Conservation (phyloP, 2,888 invertebrate genomes). For the Idaea dimidiata region DNA sequence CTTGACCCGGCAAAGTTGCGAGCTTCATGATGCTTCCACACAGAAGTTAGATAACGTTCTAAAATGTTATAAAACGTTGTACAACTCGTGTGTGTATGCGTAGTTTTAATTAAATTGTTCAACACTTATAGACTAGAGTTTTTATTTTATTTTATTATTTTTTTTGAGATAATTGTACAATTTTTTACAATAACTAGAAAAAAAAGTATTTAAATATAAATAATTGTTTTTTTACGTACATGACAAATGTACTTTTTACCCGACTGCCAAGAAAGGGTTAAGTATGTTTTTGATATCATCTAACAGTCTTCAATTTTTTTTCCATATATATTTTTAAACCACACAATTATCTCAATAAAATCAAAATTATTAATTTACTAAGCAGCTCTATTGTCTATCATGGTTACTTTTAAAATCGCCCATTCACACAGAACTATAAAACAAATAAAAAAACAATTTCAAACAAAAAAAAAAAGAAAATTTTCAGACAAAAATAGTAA, state of each 20-base stretch:
- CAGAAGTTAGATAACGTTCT: constrained; percentile 6
- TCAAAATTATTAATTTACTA: background rate
- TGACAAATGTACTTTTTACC: too few relatives aligned
- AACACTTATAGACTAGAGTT: constrained; percentile 40
- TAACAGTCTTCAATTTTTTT: too few relatives aligned
- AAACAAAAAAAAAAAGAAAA: too few relatives aligned
- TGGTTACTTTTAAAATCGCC: background rate
- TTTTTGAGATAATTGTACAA: constrained; percentile 23
- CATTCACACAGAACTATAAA: background rate
- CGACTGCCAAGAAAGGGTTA: too few relatives aligned
- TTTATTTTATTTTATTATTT: too few relatives aligned
- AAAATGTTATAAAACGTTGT: too few relatives aligned
- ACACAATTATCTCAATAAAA: background rate
- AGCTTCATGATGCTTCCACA: constrained; percentile 6
- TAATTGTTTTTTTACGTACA: too few relatives aligned
- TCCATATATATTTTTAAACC: background rate
- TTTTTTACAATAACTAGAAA: too few relatives aligned
- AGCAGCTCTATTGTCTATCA: background rate
- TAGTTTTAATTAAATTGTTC: constrained; percentile 43
- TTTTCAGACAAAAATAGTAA: too few relatives aligned
- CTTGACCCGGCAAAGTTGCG: constrained; percentile 18
- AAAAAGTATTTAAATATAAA: too few relatives aligned
- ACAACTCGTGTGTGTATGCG: background rate
- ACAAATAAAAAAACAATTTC: too few relatives aligned
- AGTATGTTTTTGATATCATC: background rate